Evolutionary conservation across 2,888 invertebrate species (phyloP).

Genomic region (Lathronympha strigana): DNA sequence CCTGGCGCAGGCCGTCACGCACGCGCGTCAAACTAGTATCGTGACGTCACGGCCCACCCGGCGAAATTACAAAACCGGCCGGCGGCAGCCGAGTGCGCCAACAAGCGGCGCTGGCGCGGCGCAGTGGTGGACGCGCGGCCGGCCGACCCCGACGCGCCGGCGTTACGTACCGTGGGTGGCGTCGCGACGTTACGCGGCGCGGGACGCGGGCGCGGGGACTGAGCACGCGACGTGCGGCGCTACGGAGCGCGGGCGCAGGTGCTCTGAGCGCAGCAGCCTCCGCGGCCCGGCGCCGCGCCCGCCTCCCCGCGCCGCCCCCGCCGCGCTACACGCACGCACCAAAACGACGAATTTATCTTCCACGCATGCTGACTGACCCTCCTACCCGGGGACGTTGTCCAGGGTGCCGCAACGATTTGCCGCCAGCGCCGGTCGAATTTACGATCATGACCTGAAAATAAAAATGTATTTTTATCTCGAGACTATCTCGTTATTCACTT

Average conservation of each 20-base stretch:
- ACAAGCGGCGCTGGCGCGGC: slow-evolving; percentile 58
- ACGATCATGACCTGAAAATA: slow-evolving; percentile 30
- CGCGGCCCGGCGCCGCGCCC: slow-evolving; percentile 85
- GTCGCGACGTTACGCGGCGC: slow-evolving; percentile 70
- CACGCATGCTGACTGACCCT: slow-evolving; percentile 79
- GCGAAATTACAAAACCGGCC: slow-evolving; percentile 82
- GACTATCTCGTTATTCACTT: slow-evolving; percentile 16
- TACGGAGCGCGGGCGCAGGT: slow-evolving; percentile 87
- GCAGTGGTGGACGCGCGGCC: slow-evolving; percentile 81
- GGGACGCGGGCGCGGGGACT: slow-evolving; percentile 75
- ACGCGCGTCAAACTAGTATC: slow-evolving; percentile 81
- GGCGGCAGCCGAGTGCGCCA: slow-evolving; percentile 65
- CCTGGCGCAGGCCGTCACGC: slow-evolving; percentile 79
- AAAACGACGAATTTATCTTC: slow-evolving; percentile 83
- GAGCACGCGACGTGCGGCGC: slow-evolving; percentile 83
- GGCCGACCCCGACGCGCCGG: slow-evolving; percentile 81
- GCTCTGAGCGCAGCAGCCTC: slow-evolving; percentile 88
- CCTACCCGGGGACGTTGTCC: slow-evolving; percentile 74
- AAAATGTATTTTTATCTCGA: slow-evolving; percentile 21
- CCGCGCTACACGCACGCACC: slow-evolving; percentile 76
- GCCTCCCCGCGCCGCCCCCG: slow-evolving; percentile 72
- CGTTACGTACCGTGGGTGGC: slow-evolving; percentile 80
- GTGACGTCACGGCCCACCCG: slow-evolving; percentile 81
- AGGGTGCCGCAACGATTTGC: slow-evolving; percentile 44
- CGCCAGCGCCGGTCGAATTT: slow-evolving; percentile 21